Base-by-base conservation (phyloP, 2,113 vertebrate species). In the Centropristis striata region DNA sequence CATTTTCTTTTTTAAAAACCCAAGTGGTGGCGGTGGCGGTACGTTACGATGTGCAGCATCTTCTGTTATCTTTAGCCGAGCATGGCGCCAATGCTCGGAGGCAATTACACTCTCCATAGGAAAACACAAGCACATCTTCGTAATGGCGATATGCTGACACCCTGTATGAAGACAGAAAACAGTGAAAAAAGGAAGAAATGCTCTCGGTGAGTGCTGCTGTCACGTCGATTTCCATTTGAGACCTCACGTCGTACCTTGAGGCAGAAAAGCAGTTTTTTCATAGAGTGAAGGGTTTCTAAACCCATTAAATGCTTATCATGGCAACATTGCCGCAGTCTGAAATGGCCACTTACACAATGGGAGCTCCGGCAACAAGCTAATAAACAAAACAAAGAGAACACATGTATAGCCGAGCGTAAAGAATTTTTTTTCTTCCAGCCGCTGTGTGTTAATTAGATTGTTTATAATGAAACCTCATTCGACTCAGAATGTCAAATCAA, bases 61-160 rank as follows among this genome's bases (percentile, higher is more conserved):
- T 60, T 41, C 46, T 15, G 46, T 50, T 61, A 53, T 84, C 69
- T 59, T n/a, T 28, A 54, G 83, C 74, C 0, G 77, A 80, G 70
- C 77, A 50, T 15, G 57, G 58, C 42, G 67, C 75, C 91, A 53
- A 75, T 75, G 83, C 54, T 87, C 36, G 86, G 92, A 93, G 83
- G 88, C 90, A 80, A 70, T 41, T 85, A 72, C 51, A 74, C 77
- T 55, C 81, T 78, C 54, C 51, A 42, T 5, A 68, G 77, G 65
- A 71, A 86, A 86, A 77, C 81, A 81, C 51, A 74, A 68, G 68
- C 36, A 53, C 53, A 39, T 72, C 69, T 65, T 25, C 0, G n/a
- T 73, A 68, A 82, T 64, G 84, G 72, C 75, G 57, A 75, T 50
- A 74, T 32, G 64, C 81, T 81, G 85, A 83, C 76, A 53, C 28